Conservation (phyloP, 2,888 invertebrate species). For the Stenodema calcarata region DNA sequence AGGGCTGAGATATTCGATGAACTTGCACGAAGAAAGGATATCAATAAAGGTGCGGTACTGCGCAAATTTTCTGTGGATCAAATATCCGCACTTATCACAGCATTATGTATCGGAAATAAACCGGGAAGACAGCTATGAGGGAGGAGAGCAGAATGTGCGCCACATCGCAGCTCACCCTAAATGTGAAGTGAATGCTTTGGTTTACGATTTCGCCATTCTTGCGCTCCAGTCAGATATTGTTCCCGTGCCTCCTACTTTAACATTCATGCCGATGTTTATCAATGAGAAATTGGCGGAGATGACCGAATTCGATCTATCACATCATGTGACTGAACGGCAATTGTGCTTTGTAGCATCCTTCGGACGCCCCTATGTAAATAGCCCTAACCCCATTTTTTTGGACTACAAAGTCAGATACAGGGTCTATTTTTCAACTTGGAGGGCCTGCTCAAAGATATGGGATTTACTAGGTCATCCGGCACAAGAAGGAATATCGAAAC, state of each 20-base stretch:
- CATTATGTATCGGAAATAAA: neutral
- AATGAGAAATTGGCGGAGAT: neutral
- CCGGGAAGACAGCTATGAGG: neutral
- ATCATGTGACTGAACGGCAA: neutral
- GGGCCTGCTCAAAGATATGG: neutral
- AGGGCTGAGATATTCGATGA: neutral
- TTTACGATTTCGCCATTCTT: neutral
- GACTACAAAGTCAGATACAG: neutral
- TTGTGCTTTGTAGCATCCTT: neutral
- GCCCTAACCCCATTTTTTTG: neutral
- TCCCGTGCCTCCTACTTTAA: neutral
- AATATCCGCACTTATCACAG: neutral
- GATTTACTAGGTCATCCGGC: neutral
- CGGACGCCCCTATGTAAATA: neutral
- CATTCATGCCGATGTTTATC: neutral
- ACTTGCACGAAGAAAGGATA: neutral
- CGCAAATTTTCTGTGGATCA: neutral
- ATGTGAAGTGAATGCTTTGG: neutral
- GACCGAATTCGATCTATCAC: neutral
- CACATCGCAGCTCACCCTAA: neutral
- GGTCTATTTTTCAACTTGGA: neutral
- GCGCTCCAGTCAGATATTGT: neutral
- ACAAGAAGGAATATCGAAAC: neutral
- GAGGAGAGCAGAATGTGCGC: neutral
- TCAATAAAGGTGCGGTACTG: neutral